Percentiles rank a stretch among this genome's conserved stretches.
Conservation (phyloP, 2,113 vertebrate genomes). For the Myrmecobius fasciatus region DNA sequence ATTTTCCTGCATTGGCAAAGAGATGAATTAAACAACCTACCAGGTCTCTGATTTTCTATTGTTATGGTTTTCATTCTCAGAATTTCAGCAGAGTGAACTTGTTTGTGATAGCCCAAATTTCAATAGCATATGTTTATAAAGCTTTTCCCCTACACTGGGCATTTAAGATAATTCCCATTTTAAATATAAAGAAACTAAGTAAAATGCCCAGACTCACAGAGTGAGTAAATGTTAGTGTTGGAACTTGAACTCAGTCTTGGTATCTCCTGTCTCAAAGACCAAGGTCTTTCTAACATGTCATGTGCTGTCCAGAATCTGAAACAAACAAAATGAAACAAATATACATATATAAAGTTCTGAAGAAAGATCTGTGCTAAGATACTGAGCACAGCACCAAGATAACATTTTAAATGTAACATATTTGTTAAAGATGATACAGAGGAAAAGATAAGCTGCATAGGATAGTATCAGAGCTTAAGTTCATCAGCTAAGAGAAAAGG, state of each 20-base stretch:
- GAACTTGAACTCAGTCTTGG: not conserved
- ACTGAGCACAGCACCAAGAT: not conserved
- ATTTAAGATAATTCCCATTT: not conserved
- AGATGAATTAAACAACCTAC: not conserved
- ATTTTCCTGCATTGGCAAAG: not conserved
- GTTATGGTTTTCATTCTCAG: slow-evolving; percentile 27
- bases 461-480: not conserved
- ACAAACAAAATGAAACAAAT: not conserved
- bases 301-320: not conserved
- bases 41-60: not conserved
- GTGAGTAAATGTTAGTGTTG: not conserved
- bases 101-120: not conserved
- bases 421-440: not conserved
- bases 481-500: not conserved
- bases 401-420: not conserved
- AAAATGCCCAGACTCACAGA: not conserved
- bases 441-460: not conserved
- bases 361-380: not conserved
- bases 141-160: not conserved
- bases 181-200: not conserved
- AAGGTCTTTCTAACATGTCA: not conserved
- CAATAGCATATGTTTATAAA: not conserved
- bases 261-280: not conserved
- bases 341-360: not conserved
- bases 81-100: not conserved